Percentiles rank a stretch among this genome's conserved stretches.
These are phyloP conservation scores for Ferrisia virgata DNA, from an alignment of 2,888 invertebrate genomes.

Conservation along the genomic window DNA sequence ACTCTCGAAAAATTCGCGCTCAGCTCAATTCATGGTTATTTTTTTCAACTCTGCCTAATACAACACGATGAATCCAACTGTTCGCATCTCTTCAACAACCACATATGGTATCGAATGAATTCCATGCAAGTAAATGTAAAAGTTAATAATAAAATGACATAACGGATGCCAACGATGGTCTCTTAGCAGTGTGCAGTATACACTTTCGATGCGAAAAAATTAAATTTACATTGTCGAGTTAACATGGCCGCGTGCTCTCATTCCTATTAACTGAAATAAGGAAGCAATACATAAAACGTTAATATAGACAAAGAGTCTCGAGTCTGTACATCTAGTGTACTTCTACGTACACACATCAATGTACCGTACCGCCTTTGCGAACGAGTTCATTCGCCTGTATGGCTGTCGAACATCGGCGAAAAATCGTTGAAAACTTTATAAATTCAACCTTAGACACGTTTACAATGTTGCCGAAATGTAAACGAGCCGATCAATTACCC, in stretches of 20 bases:
- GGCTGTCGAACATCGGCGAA: neutral
- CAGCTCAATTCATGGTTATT: no score
- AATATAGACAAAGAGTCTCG: neutral
- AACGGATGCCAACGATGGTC: neutral
- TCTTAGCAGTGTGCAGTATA: neutral
- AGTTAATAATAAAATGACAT: neutral
- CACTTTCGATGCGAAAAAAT: neutral
- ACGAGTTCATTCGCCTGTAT: constrained; percentile 28
- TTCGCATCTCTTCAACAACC: no score
- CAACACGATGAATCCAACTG: no score
- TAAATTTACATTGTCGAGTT: neutral
- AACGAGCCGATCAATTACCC: neutral
- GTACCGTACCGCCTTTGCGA: neutral
- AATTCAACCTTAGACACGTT: neutral
- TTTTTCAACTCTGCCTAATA: no score
- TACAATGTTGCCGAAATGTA: constrained; percentile 24
- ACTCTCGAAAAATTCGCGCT: no score
- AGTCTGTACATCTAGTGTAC: neutral
- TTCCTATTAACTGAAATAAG: neutral
- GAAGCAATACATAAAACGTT: neutral
- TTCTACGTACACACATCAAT: no score
- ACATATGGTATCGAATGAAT: no score
- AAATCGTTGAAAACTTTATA: neutral
- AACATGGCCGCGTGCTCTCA: neutral
- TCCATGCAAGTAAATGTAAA: no score